Base-by-base conservation (phyloP, 2,797 vertebrate species). In the Argentina silus region DNA sequence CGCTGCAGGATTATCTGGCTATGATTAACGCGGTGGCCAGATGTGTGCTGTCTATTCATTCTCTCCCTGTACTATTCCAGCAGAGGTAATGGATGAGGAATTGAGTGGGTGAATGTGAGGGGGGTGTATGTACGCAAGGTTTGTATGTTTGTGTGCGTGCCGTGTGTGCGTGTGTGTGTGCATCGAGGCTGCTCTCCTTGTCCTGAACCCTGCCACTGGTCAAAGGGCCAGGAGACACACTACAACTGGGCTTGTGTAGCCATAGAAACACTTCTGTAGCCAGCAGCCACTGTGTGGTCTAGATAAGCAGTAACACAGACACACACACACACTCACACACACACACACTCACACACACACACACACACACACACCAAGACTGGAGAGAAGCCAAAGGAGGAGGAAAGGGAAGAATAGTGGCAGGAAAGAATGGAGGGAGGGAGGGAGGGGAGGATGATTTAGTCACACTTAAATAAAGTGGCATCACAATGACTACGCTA, bases 1-100 rank as follows among this genome's bases (percentile, higher is more conserved):
- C 61, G 79, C 67, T 75, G 50, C 75, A 45, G 70, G 83, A 80
- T 80, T 81, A 67, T 79, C 69, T 76, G 64, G 72, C 53, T 57
- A 42, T 70, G 81, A 87, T 83, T 73, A 81, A 81, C 60, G 63
- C 70, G 57, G 69, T 70, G 81, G 78, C 81, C 75, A 83, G 78
- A 79, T 86, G 76, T 82, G 3, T 9, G 59, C 0, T 10, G 17
- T n/a, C 27, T 1, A 2, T 36, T 55, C 42, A 51, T 59, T 27
- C 27, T 11, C 12, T 11, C n/a, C n/a, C 12, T 45, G n/a, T 56
- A 12, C 61, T n/a, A 27, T 9, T 53, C 48, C 48, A 19, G 6
- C 8, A 17, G 36, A 36, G 60, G 60, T 15, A 14, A 23, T 42
- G 14, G 36, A 15, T 7, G 36, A 42, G 36, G 14, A 10, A 8